Conservation (phyloP, 2,888 invertebrate genomes). For the Parnassius glacialis region DNA sequence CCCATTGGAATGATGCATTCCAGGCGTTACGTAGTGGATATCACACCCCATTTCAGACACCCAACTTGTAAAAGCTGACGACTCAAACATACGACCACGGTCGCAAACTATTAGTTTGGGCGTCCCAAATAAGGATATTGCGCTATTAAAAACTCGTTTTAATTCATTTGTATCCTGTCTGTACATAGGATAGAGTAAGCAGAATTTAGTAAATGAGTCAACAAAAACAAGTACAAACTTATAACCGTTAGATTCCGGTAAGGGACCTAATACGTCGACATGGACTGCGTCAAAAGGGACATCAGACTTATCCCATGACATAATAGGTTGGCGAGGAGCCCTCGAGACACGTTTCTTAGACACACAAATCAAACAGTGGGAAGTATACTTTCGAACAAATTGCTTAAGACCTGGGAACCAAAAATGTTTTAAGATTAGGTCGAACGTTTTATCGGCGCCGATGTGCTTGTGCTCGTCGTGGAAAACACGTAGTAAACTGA, state of each 20-base stretch:
- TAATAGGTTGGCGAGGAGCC: too few relatives aligned
- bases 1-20: constrained; percentile 28
- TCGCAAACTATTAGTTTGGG: constrained; percentile 24
- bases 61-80: constrained; percentile 9
- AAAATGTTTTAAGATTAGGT: background rate
- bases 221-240: background rate
- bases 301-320: background rate
- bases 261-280: background rate
- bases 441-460: background rate
- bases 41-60: constrained; percentile 21
- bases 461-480: background rate
- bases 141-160: constrained; percentile 2
- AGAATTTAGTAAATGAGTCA: background rate
- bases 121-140: constrained; percentile 26
- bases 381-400: too few relatives aligned
- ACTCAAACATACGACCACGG: constrained; percentile 26
- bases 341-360: too few relatives aligned
- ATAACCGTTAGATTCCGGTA: background rate
- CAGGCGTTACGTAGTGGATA: constrained; percentile 23
- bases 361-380: too few relatives aligned
- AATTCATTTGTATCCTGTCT: constrained; percentile 32
- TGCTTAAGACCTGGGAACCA: background rate
- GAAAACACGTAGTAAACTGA: background rate
- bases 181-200: constrained; percentile 26
- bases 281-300: background rate